phyloP scores from a whole-genome alignment of 2,888 invertebrate genomes.

The Junonia oenone region DNA sequence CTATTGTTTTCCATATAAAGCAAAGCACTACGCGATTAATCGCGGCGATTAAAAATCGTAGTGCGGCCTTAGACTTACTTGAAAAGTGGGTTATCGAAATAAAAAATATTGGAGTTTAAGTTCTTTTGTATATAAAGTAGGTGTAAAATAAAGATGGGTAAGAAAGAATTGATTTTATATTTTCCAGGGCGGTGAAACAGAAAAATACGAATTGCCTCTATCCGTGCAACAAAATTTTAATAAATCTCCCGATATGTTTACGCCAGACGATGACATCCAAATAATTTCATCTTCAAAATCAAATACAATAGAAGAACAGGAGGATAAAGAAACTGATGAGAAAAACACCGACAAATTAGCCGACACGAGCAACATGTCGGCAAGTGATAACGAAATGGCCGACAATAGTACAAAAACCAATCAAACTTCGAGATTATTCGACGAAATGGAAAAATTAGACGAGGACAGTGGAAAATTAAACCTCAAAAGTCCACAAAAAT shows the following conservation, averaged over 20 bases:
- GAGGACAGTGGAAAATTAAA: conserved; percentile 45
- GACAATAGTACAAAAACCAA: conserved; percentile 2
- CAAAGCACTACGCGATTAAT: too few species aligned
- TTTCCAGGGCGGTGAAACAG: conserved; percentile 40
- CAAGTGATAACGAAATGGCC: background rate
- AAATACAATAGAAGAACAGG: background rate
- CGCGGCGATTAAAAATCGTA: too few species aligned
- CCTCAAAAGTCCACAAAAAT: conserved; percentile 39
- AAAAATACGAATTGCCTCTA: conserved; percentile 20
- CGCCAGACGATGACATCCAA: conserved; percentile 42
- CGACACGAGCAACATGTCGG: background rate
- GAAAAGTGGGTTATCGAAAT: too few species aligned
- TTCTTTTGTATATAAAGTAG: too few species aligned
- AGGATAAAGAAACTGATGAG: background rate
- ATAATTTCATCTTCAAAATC: conserved; percentile 13
- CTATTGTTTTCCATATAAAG: too few species aligned
- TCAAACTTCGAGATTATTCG: conserved; percentile 35
- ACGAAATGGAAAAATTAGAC: conserved; percentile 50
- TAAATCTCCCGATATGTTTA: conserved; percentile 55
- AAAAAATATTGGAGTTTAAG: too few species aligned
- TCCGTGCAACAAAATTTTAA: conserved; percentile 23
- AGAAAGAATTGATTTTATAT: conserved; percentile 32
- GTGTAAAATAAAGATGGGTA: background rate
- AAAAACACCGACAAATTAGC: background rate
- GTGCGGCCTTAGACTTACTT: too few species aligned